Evolutionary conservation across 2,888 invertebrate genomes (phyloP), one percentile per base, ranked within the genome.

Genomic region (Gymnoscelis rufifasciata): DNA sequence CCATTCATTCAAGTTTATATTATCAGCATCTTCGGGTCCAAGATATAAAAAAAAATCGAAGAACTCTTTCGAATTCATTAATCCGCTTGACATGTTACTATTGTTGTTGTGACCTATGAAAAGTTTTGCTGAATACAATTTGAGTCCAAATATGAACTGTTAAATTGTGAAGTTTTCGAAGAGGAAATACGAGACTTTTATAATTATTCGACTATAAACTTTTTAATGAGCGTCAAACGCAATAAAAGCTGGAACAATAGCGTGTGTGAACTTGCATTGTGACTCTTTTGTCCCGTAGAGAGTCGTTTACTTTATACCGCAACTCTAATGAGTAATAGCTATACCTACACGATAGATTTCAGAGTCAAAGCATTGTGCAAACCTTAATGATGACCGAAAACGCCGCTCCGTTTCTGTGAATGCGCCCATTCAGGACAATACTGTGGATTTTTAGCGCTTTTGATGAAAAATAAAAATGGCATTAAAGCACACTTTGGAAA

Each of bases 161-260:
- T 14, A 23, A 29, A 1, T 14, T 15, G 14, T 33, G 6, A 33
- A 33, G n/a, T n/a, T 15, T 33, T 31, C 14, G n/a, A 13, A n/a
- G 10, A 30, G 33, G 6, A 40, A 36, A 24, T 28, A 28, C 15
- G 15, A 19, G 37, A 46, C 54, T 26, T 29, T 39, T 39, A 44
- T 36, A 44, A 47, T 38, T 60, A 58, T 62, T 62, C 48, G 50
- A 59, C 64, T 62, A 60, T 62, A 59, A 58, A 47, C 38, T 47
- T 54, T 79, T 83, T 84, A 86, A 87, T 83, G 83, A 87, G 83
- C 77, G 78, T 77, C 63, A 72, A 71, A 76, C 76, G 78, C 74
- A 78, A 78, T 83, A 83, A 82, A 76, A 74, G 71, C 66, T 54
- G 60, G 60, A 74, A 86, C 84, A 84, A 86, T 80, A 58, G 70